Base-by-base conservation (phyloP, 2,888 invertebrate genomes). In the Tuta absoluta region DNA sequence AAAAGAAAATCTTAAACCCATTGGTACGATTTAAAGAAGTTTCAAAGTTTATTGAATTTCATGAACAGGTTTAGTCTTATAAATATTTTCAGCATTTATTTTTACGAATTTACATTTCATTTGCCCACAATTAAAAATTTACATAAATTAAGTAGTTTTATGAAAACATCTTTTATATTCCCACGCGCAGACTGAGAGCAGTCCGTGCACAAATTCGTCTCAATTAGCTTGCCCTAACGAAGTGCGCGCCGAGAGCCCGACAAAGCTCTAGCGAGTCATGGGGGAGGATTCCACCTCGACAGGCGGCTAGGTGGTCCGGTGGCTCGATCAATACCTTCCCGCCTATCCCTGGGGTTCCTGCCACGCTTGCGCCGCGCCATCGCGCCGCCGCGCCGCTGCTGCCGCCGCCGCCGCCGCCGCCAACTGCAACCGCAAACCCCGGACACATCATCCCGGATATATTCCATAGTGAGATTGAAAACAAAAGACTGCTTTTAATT, bases 251-350 rank as follows among this genome's bases (percentile, higher is more conserved):
- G 33, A 33, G n/a, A 57, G 10, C 17, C 17, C 5, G 33, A n/a
- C 33, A 33, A 57, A 33, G n/a, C 57, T n/a, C 12, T 11, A 38
- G 21, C 19, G 38, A 21, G 58, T n/a, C 10, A 33, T 17, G 19
- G 59, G 23, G n/a, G 33, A 19, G 58, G 58, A 11, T 45, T 17
- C 45, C 45, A 45, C 45, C 17, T 45, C 5, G 45, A 19, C 33
- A 7, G 23, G 59, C 2, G 59, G 28, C 24, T 61, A 59, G 59
- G 58, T 63, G 24, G 38, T 62, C 64, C 64, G 51, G 63, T 37
- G 53, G 8, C 4, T 17, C 64, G 65, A 63, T 67, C 66, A 66
- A 66, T 66, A 66, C 56, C 24, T 8, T 66, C 66, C 66, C 66
- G 61, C 66, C 61, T 56, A 57, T 66, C 66, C 63, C 61, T 19